Evolutionary conservation across 2,113 vertebrate genomes (phyloP), one percentile per base, ranked within the genome.

Genomic region (Alexandromys fortis): DNA sequence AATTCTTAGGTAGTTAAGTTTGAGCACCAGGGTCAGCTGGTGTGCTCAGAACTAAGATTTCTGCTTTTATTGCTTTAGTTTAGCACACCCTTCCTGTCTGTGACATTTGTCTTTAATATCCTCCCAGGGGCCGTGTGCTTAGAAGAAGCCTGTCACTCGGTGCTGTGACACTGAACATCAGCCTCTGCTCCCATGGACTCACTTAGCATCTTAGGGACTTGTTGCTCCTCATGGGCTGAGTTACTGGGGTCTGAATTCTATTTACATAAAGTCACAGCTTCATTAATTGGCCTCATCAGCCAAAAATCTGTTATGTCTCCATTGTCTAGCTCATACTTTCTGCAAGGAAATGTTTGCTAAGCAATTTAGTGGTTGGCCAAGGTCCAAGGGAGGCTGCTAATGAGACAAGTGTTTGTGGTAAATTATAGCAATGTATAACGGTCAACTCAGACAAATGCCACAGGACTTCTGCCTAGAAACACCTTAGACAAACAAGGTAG

Each of bases 401-500:
- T 47, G 11, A 35, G 76, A 83, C 52, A 76, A 92, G 68, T 49
- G 58, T 24, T 28, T 45, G 81, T 76, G 70, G 55, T 63, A 92
- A 65, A 72, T 76, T 70, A n/a, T 19, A 76, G 30, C 13, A 33
- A 70, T 65, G 68, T 58, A 19, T 90, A 94, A 93, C 67, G 24
- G 87, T 38, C 19, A 17, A 26, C 72, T 94, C 67, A 95, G 85
- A 86, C 49, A 96, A 85, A 81, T 86, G 47, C 65, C 42, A 1
- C 14, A 61, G 86, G 2, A 45, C 14, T 38, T 88, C 88, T 35
- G 7, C 45, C 22, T 61, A 38, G 55, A 68, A 72, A 68, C 58
- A 26, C 17, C 19, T 79, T 73, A 79, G 63, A 67, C 55, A 88
- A 63, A 75, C 70, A 35, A 35, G n/a, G 33, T 91, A 38, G 52